phyloP scores from a whole-genome alignment of 1,140 invertebrate species.

The Diachasma alloeum region DNA sequence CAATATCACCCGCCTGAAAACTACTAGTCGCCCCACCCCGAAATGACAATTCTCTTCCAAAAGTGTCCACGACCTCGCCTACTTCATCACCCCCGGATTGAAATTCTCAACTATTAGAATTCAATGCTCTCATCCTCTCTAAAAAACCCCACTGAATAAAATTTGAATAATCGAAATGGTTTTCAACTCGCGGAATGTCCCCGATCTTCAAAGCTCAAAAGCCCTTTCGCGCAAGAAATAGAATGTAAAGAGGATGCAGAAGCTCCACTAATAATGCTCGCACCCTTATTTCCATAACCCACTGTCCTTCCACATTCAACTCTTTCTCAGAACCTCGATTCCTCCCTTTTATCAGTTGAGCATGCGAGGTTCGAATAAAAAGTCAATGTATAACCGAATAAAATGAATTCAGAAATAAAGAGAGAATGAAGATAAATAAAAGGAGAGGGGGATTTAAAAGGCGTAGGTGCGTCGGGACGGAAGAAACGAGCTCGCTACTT shows the following conservation, averaged over 20 bases:
- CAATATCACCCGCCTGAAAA: too few species aligned
- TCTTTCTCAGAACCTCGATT: slow-evolving; percentile 36
- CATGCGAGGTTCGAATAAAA: slow-evolving; percentile 10
- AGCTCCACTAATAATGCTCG: slow-evolving; percentile 36
- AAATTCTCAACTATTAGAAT: not conserved
- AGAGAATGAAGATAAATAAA: slow-evolving; percentile 21
- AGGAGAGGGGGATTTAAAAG: not conserved
- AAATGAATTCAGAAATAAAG: slow-evolving; percentile 23
- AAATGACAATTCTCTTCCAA: too few species aligned
- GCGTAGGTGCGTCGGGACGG: slow-evolving; percentile 21
- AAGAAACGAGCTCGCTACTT: slow-evolving; percentile 29
- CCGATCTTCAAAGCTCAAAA: not conserved
- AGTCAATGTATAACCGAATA: slow-evolving; percentile 9
- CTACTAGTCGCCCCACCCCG: too few species aligned
- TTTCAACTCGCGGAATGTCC: too few species aligned
- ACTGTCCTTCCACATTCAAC: slow-evolving; percentile 22
- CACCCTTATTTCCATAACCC: slow-evolving; percentile 48
- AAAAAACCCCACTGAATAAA: not conserved
- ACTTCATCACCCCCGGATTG: too few species aligned
- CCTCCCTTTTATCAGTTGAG: slow-evolving; percentile 31
- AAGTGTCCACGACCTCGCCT: too few species aligned
- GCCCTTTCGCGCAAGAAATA: not conserved
- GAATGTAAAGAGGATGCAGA: not conserved
- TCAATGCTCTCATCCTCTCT: not conserved
- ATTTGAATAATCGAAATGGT: not conserved